These are phyloP conservation scores for Eutolmus rufibarbis DNA, from an alignment of 2,888 invertebrate species.

Conservation along the genomic window DNA sequence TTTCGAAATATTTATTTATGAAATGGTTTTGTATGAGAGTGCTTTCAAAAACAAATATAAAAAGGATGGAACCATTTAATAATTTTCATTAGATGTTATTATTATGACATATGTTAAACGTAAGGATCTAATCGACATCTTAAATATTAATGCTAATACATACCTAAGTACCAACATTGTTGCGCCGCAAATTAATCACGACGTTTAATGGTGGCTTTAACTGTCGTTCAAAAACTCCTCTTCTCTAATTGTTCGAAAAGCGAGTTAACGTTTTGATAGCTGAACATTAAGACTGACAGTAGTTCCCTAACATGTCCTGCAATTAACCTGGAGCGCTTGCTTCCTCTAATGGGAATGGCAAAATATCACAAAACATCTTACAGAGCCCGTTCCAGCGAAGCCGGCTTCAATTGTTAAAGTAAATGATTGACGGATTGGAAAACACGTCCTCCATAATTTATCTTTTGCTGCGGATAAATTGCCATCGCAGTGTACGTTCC, in stretches of 20 bases:
- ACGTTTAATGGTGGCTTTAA: background rate
- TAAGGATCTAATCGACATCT: background rate
- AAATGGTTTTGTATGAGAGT: no score
- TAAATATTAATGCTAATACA: background rate
- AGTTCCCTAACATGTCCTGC: background rate
- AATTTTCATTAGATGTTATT: no score
- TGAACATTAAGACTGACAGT: background rate
- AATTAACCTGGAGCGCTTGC: background rate
- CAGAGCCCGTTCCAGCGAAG: background rate
- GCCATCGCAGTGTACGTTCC: constrained; percentile 13
- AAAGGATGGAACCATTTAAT: no score
- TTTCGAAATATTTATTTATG: no score
- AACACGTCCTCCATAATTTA: constrained; percentile 45
- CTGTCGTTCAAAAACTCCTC: background rate
- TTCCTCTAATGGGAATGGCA: background rate
- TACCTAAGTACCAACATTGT: background rate
- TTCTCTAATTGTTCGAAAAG: background rate
- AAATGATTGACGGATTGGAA: constrained; percentile 45
- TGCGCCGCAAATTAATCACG: background rate
- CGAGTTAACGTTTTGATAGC: background rate
- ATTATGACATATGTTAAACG: no score
- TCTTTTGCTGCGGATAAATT: constrained; percentile 44
- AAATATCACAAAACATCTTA: background rate
- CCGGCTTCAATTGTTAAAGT: constrained; percentile 36
- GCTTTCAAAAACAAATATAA: no score